Base-by-base conservation (phyloP, 1,140 invertebrate species). In the Papilio machaon region DNA sequence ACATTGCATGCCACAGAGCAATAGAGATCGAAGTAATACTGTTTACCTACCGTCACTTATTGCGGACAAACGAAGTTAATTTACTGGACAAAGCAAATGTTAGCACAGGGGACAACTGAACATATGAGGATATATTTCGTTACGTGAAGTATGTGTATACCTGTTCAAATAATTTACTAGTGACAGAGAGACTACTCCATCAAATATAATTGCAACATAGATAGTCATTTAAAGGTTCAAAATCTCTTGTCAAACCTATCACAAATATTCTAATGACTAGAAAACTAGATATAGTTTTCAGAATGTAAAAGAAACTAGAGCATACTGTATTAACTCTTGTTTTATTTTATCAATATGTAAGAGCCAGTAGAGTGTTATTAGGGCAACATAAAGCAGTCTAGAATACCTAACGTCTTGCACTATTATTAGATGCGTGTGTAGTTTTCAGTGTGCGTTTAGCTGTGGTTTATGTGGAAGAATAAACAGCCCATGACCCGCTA, bases 401-500 rank as follows among this genome's bases (percentile, higher is more conserved):
- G 64, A 35, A 70, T 35, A 70, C 64, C 64, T 70, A 70, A 70
- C 30, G 30, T 70, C 19, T 19, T 70, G 64, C 23, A 76, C 76
- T 78, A 78, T 78, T 78, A 60, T 60, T 78, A 78, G 38, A 58
- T 60, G 10, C 30, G 58, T 30, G 46, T 64, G 35, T 64, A 78
- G 30, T 60, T 60, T 38, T 52, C 43, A 35, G 74, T 76, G 47
- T 47, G 46, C 19, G 46, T 54, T 76, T 47, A 76, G 54, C 76
- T 54, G 38, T 60, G 35, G 52, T 78, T 78, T 78, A 60, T 60
- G 76, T 43, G 17, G 75, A 23, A 54, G 76, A 60, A 54, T 78
- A 78, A 78, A 78, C 76, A 78, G 76, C 17, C 76, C 76, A 35
- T 78, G 76, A 78, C 76, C 76, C 74, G 49, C 76, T 78, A 78